Percentiles rank a stretch among this genome's conserved stretches.
These are phyloP conservation scores for Phenganax subtilis DNA, from an alignment of 92 coral and sea anemone species.

Conservation along the genomic window DNA sequence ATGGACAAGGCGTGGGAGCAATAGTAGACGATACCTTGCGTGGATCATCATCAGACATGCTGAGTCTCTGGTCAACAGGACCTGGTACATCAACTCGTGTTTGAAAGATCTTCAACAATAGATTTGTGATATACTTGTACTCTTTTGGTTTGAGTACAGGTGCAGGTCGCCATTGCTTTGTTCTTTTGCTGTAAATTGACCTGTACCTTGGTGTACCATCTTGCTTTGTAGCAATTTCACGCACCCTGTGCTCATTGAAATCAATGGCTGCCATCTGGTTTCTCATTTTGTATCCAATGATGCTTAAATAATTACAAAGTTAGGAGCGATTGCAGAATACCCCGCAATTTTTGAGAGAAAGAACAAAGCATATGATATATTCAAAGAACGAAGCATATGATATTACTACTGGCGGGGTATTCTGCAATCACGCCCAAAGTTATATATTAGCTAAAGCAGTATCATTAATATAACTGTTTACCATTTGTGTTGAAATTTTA, in stretches of 20 bases:
- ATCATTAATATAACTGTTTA: neutral
- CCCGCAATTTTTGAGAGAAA: too few relatives aligned
- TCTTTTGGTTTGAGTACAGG: neutral
- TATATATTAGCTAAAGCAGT: neutral
- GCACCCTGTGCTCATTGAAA: slow-evolving; percentile 25
- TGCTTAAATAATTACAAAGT: neutral
- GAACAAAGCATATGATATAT: too few relatives aligned
- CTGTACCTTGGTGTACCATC: slow-evolving; percentile 21
- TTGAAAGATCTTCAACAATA: neutral
- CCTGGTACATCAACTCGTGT: slow-evolving; percentile 5
- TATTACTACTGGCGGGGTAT: too few relatives aligned
- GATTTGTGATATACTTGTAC: slow-evolving; percentile 8
- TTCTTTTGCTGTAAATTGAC: slow-evolving; percentile 29
- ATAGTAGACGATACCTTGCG: slow-evolving; percentile 15
- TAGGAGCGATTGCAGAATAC: neutral
- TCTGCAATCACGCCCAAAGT: neutral
- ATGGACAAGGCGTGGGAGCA: slow-evolving; percentile 26
- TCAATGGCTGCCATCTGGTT: slow-evolving; percentile 31
- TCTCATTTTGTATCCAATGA: slow-evolving; percentile 26
- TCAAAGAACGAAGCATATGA: too few relatives aligned
- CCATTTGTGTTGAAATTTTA: neutral
- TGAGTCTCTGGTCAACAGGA: slow-evolving; percentile 31
- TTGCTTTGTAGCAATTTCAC: slow-evolving; percentile 8
- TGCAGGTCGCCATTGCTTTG: slow-evolving; percentile 22
- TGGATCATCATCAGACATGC: slow-evolving; percentile 31